These are phyloP conservation scores for Lithophane semibrunnea DNA, from an alignment of 2,888 invertebrate genomes.

Conservation along the genomic window DNA sequence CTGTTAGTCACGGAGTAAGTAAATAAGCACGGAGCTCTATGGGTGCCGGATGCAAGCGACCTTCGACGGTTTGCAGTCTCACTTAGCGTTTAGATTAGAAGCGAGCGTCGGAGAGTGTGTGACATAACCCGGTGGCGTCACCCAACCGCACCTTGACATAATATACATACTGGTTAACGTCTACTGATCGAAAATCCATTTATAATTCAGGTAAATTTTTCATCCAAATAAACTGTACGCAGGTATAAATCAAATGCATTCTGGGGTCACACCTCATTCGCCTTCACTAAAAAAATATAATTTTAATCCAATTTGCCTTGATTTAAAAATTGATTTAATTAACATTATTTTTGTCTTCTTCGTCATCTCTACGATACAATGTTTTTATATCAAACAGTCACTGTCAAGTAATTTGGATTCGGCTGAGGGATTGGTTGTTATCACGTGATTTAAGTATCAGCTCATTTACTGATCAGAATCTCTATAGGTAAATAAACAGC, in stretches of 20 bases:
- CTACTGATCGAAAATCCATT: constrained; percentile 50
- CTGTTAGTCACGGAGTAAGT: constrained; percentile 62
- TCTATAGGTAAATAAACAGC: neutral
- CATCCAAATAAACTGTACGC: neutral
- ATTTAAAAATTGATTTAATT: neutral
- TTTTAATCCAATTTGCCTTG: constrained; percentile 9
- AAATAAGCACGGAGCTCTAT: constrained; percentile 45
- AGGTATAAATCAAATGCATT: neutral
- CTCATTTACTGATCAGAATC: too few species aligned
- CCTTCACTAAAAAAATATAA: neutral
- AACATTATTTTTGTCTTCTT: neutral
- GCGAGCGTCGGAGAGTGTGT: constrained; percentile 80
- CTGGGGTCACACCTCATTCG: neutral
- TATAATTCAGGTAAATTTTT: constrained; percentile 25
- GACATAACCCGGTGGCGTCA: constrained; percentile 87
- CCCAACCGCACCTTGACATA: constrained; percentile 85
- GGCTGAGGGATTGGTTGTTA: neutral
- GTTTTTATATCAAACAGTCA: neutral
- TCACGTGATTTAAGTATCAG: neutral
- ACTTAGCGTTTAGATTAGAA: constrained; percentile 84
- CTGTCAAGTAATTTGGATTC: neutral
- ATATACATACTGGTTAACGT: constrained; percentile 68
- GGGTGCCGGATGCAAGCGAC: constrained; percentile 83
- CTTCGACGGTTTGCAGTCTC: constrained; percentile 81
- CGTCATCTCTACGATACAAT: constrained; percentile 1